Percentiles rank a stretch among this genome's conserved stretches.
phyloP scores from a whole-genome alignment of 1,140 invertebrate genomes.

The Saxidomus purpurata region DNA sequence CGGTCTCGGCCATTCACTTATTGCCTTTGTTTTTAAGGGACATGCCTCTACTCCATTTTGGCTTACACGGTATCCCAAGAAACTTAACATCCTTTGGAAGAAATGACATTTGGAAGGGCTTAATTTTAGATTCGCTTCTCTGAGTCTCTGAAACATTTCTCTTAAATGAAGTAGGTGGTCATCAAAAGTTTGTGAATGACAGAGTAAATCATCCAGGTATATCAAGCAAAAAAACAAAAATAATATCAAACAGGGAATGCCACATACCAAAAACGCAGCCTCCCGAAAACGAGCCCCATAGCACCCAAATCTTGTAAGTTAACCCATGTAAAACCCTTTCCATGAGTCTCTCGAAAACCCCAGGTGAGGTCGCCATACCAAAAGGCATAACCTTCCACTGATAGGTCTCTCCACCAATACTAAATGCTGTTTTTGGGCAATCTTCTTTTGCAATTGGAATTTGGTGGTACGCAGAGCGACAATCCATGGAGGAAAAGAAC shows the following conservation, averaged over 20 bases:
- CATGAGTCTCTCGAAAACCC: slow-evolving; percentile 15
- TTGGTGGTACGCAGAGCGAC: neutral
- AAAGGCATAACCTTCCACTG: slow-evolving; percentile 35
- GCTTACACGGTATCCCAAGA: slow-evolving; percentile 61
- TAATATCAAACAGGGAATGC: too few species aligned
- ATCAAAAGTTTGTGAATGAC: neutral
- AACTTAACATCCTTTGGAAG: slow-evolving; percentile 44
- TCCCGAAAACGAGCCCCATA: too few species aligned
- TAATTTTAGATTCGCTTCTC: slow-evolving; percentile 16
- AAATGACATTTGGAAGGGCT: slow-evolving; percentile 37
- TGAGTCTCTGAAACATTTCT: neutral
- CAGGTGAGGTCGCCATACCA: slow-evolving; percentile 25
- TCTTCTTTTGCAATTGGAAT: neutral
- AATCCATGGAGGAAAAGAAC: slow-evolving; percentile 18
- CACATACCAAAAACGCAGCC: too few species aligned
- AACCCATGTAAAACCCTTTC: neutral
- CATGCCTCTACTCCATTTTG: slow-evolving; percentile 50
- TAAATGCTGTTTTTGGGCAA: too few species aligned
- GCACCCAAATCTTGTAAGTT: neutral
- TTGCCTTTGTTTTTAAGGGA: slow-evolving; percentile 38
- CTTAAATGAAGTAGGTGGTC: neutral
- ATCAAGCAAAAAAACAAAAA: too few species aligned
- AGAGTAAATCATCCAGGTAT: slow-evolving; percentile 12
- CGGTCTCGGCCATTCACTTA: slow-evolving; percentile 65
- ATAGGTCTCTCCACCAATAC: too few species aligned